Evolutionary conservation across 2,113 vertebrate genomes (phyloP), one percentile per base, ranked within the genome.

Genomic region (Nannobrachium achirus): DNA sequence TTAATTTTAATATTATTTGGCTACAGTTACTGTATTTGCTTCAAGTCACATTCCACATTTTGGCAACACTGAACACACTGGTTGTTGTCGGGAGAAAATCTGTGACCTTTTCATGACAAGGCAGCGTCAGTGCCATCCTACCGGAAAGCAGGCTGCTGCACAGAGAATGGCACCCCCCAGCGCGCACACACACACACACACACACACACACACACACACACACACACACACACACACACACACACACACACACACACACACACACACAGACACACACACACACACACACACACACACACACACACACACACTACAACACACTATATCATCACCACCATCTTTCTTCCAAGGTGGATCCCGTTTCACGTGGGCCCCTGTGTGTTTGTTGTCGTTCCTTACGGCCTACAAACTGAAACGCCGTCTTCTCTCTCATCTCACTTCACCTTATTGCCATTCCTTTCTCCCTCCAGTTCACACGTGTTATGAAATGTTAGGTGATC

Each of bases 361-460:
- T 89, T 83, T 83, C 86, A 69, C 73, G 56, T 13, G 2, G 51
- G 52, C 63, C 61, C 66, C 41, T 45, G 3, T 86, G 85, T 86
- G 85, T 86, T 84, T 89, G 78, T 88, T 85, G 85, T 80, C 55
- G 10, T 70, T 82, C 72, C 85, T 82, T 2, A 50, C 48, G 65
- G 80, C 85, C 74, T 79, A 86, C 85, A 75, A 79, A 81, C 71
- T 80, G 52, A 81, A 75, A 73, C 66, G 66, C 57, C 55, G 71
- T 80, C 79, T 79, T 70, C 78, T 76, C 63, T 73, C 60, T 59
- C 56, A 8, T 73, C 76, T 84, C 53, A 38, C 65, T 46, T 71
- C 41, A 67, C 58, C 73, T 44, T 48, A 20, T 50, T 50, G 2
- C 9, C 65, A 65, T 1, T 40, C 45, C 8, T 13, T 14, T 25